phyloP scores from a whole-genome alignment of 2,888 invertebrate species.

The Euplexia lucipara region DNA sequence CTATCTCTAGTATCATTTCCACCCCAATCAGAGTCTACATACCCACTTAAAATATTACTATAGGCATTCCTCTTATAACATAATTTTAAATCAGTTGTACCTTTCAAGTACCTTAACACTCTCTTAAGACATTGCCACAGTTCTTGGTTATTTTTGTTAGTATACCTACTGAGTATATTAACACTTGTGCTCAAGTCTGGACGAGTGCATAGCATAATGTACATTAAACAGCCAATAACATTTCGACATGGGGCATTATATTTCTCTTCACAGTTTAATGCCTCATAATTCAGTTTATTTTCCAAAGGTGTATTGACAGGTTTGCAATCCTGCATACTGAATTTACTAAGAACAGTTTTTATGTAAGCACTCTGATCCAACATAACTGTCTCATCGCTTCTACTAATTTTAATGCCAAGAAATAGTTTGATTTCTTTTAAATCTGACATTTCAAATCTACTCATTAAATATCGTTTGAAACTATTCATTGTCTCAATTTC shows the following conservation, averaged over 20 bases:
- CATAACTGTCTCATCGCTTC: not conserved
- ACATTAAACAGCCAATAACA: no score
- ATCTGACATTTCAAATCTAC: slow-evolving; percentile 5
- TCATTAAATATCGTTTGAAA: not conserved
- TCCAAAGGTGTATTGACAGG: slow-evolving; percentile 6
- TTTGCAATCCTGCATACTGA: slow-evolving; percentile 2
- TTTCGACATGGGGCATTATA: no score
- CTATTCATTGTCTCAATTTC: not conserved
- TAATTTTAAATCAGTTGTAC: not conserved
- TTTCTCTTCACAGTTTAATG: not conserved
- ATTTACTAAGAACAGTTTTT: not conserved
- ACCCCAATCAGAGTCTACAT: not conserved
- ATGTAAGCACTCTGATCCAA: slow-evolving; percentile 8
- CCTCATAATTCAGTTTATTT: slow-evolving; percentile 3
- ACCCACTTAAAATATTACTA: not conserved
- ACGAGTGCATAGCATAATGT: no score
- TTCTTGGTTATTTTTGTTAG: not conserved
- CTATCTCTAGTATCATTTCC: not conserved
- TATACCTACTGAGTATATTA: not conserved
- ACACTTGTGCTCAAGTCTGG: no score
- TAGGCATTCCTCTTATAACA: no score
- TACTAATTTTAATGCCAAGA: slow-evolving; percentile 4
- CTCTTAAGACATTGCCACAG: not conserved
- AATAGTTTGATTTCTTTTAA: slow-evolving; percentile 10
- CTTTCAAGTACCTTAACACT: not conserved